Evolutionary conservation across 2,888 invertebrate genomes (phyloP), one percentile per base, ranked within the genome.

Genomic region (Harmothoe impar): DNA sequence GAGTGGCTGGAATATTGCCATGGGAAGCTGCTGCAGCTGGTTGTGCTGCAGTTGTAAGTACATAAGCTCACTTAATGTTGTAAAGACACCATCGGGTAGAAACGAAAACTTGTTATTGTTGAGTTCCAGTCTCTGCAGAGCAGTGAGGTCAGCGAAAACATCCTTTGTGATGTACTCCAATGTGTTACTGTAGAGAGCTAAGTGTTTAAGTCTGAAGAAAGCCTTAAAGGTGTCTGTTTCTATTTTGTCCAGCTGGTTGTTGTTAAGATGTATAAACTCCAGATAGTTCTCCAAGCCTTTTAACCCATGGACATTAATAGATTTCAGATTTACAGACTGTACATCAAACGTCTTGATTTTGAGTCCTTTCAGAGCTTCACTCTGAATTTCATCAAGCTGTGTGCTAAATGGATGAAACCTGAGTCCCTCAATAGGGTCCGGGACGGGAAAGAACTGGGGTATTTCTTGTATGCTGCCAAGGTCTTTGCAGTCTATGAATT

Each of bases 291-390:
- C 25, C 52, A 54, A 25, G 15, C 86, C 86, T 20, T 29, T 52
- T 12, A 86, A 54, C 0, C 52, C 86, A 54, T 86, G 23, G 7
- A 15, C 54, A 52, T 86, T 52, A 23, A 86, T 29, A 10, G 29
- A 0, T 10, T 56, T 23, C 12, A 86, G 0, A 17, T 54, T 20
- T 0, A 86, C 25, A 25, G 1, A 0, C n/a, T 29, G 10, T 3
- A 86, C 29, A 12, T 29, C 25, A 7, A 86, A 54, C n/a, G 52
- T 52, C 25, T 54, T 86, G 29, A 86, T 54, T 10, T 25, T 15
- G 20, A 86, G 86, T 23, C 54, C 86, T 0, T 54, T 29, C n/a
- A 86, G 52, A 29, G 86, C 86, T 12, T 86, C 54, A 25, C 20
- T 31, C 20, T 86, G 86, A 10, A 86, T 25, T n/a, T 31, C 1